Percentiles rank a stretch among this genome's conserved stretches.
Conservation (phyloP, 2,797 vertebrate species). For the Gephyroberyx darwinii region DNA sequence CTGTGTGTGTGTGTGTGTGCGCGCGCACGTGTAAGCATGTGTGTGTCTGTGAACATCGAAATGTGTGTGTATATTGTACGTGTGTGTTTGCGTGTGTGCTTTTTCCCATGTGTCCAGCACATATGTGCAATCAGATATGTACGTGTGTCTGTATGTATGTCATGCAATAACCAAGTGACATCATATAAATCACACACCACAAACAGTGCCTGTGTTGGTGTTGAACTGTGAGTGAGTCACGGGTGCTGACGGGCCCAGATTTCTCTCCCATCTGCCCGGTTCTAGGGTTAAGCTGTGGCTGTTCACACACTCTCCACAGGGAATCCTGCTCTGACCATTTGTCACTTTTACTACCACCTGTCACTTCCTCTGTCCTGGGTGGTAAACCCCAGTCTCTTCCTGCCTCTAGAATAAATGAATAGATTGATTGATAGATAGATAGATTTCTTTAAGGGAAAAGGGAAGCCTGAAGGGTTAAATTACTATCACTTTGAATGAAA, state of each 20-base stretch:
- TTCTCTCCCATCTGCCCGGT: constrained; percentile 53
- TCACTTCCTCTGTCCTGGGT: neutral
- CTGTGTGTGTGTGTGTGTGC: constrained; percentile 11
- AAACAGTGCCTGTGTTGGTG: neutral
- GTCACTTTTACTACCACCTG: constrained; percentile 35
- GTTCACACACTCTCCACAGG: constrained; percentile 25
- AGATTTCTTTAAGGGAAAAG: no score
- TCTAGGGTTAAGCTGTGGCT: constrained; percentile 35
- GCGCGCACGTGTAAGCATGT: neutral
- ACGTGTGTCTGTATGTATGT: constrained; percentile 4
- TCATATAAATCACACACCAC: neutral
- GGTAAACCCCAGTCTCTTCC: constrained; percentile 25
- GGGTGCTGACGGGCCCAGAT: constrained; percentile 28
- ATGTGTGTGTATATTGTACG: constrained; percentile 9
- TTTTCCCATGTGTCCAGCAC: neutral
- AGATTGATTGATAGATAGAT: no score
- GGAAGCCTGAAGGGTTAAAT: no score
- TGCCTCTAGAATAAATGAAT: neutral
- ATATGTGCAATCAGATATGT: neutral
- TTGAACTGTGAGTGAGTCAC: constrained; percentile 45
- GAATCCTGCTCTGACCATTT: constrained; percentile 30
- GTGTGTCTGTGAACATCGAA: neutral
- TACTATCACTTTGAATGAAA: no score
- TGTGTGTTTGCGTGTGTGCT: no score
- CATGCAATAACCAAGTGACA: neutral